Evolutionary conservation across 2,113 vertebrate species (phyloP).

Genomic region (Erythrocercus mccallii): DNA sequence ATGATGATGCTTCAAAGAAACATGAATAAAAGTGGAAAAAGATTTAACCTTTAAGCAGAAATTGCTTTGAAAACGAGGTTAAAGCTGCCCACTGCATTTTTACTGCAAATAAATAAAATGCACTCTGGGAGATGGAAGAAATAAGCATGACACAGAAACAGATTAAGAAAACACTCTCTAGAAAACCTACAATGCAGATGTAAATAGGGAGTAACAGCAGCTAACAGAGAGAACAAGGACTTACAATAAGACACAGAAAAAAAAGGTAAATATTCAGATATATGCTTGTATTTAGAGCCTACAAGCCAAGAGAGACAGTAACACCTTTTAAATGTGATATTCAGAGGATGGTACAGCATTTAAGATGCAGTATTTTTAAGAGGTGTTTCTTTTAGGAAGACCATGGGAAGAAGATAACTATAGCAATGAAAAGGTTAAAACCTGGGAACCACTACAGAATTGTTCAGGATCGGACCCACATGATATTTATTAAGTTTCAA

Average conservation of each 20-base stretch:
- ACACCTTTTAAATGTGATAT: neutral
- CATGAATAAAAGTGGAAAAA: neutral
- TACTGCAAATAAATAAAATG: neutral
- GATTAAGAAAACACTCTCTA: neutral
- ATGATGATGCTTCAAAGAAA: neutral
- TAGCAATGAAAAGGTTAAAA: neutral
- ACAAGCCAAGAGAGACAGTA: neutral
- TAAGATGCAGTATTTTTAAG: neutral
- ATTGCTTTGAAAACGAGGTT: slow-evolving; percentile 12
- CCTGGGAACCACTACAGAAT: neutral
- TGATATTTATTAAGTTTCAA: neutral
- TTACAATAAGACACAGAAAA: neutral
- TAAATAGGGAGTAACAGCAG: neutral
- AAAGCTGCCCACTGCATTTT: neutral
- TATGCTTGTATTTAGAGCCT: neutral
- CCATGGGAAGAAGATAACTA: neutral
- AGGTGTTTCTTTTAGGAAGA: neutral
- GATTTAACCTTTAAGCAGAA: neutral
- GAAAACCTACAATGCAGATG: neutral
- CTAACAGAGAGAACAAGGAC: neutral
- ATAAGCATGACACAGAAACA: neutral
- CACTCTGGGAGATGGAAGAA: neutral
- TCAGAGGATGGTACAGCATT: neutral
- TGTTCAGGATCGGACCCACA: neutral
- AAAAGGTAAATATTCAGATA: neutral